Conservation (phyloP, 2,888 invertebrate genomes). For the Drosophila testacea region DNA sequence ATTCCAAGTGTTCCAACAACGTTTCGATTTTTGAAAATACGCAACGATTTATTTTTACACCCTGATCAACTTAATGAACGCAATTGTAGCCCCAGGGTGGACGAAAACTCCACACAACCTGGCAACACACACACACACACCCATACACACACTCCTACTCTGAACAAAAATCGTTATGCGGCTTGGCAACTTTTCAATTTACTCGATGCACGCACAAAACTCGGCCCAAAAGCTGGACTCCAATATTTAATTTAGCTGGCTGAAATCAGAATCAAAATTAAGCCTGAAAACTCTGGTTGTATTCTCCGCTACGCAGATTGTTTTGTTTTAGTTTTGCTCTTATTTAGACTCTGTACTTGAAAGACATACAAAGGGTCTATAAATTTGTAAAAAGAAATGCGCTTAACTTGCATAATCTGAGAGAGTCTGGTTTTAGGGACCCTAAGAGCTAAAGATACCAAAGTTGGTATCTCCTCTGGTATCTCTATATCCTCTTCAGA, state of each 20-base stretch:
- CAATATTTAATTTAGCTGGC: slow-evolving; percentile 58
- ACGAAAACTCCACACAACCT: slow-evolving; percentile 5
- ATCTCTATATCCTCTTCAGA: too few species aligned
- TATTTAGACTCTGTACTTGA: neutral
- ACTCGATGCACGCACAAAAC: slow-evolving; percentile 39
- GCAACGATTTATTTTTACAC: neutral
- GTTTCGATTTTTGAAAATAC: too few species aligned
- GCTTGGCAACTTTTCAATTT: slow-evolving; percentile 71
- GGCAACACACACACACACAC: slow-evolving; percentile 5
- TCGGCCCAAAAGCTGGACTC: slow-evolving; percentile 9
- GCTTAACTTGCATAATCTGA: too few species aligned
- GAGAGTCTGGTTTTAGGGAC: too few species aligned
- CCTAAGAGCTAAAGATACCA: too few species aligned
- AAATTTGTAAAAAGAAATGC: too few species aligned
- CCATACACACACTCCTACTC: slow-evolving; percentile 1
- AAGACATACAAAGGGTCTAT: too few species aligned
- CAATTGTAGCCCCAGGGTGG: neutral
- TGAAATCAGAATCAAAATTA: slow-evolving; percentile 24
- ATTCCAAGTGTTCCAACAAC: neutral
- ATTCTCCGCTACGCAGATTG: slow-evolving; percentile 33
- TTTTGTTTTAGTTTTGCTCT: slow-evolving; percentile 37
- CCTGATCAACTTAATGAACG: slow-evolving; percentile 4
- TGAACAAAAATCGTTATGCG: slow-evolving; percentile 25
- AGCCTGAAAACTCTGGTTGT: slow-evolving; percentile 25
- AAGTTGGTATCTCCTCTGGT: too few species aligned